Conservation (phyloP, 2,888 invertebrate genomes). For the Acrobeloides nanus region DNA sequence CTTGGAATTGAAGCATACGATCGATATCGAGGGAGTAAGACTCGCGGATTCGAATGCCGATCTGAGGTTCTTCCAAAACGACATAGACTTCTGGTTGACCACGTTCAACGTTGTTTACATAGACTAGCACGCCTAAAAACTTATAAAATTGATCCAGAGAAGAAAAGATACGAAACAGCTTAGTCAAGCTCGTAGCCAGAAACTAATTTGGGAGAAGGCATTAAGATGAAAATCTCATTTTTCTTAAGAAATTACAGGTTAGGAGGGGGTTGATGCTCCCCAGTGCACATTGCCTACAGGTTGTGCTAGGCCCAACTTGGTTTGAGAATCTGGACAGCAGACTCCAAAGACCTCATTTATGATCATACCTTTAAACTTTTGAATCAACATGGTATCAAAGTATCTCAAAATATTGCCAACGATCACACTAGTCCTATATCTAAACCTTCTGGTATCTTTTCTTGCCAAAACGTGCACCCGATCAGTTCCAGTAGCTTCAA, state of each 20-base stretch:
- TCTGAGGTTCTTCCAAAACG: slow-evolving; percentile 50
- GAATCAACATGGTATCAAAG: slow-evolving; percentile 51
- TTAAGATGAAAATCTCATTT: slow-evolving; percentile 1
- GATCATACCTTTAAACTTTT: slow-evolving; percentile 39
- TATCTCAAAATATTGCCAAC: slow-evolving; percentile 52
- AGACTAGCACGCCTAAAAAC: slow-evolving; percentile 43
- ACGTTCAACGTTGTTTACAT: slow-evolving; percentile 51
- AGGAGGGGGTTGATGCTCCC: too few species aligned
- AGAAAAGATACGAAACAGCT: too few species aligned
- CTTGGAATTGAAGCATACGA: slow-evolving; percentile 48
- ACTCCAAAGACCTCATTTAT: too few species aligned
- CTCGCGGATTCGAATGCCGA: slow-evolving; percentile 37
- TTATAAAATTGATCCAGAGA: neutral
- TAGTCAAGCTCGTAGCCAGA: too few species aligned
- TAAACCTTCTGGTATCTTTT: slow-evolving; percentile 50
- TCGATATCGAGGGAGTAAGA: slow-evolving; percentile 50
- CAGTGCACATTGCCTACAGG: too few species aligned
- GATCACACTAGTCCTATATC: slow-evolving; percentile 48
- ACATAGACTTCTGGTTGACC: slow-evolving; percentile 53
- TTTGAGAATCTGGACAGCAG: too few species aligned
- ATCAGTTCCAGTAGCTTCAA: slow-evolving; percentile 37
- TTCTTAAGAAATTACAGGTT: too few species aligned
- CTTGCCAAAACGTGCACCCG: slow-evolving; percentile 46
- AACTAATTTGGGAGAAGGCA: too few species aligned
- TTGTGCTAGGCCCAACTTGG: too few species aligned